Base-by-base conservation (phyloP, 1,140 invertebrate genomes). In the Trichonephila clavipes region DNA sequence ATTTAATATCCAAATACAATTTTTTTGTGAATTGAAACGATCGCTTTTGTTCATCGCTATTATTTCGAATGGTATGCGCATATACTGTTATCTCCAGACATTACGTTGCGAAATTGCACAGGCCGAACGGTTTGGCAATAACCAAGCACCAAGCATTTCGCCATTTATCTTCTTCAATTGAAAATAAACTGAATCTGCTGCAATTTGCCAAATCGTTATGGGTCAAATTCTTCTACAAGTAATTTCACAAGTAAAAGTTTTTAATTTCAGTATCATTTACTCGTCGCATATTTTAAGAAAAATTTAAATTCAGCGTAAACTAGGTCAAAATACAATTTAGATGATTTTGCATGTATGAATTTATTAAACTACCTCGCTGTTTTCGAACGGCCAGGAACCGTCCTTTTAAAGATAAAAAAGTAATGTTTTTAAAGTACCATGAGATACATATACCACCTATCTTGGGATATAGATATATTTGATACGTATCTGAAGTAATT, bases 11-110 rank as follows among this genome's bases (percentile, higher is more conserved):
- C 16, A 64, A 64, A 64, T 2, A 21, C 6, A 18, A 18, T 64
- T 64, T 64, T 62, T 19, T 19, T 2, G 18, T 19, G 16, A 64
- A 64, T 19, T 64, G 0, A 19, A 64, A 64, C 5, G 12, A 21
- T 40, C 62, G 18, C 34, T 34, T 34, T 40, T 77, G 28, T 40
- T 40, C 34, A n/a, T 69, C n/a, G 24, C n/a, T 69, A 24, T n/a
- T 18, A 18, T 77, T 16, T 34, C 28, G 28, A 34, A 19, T 34
- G 72, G 12, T 24, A 40, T 77, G 72, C 28, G 16, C 3, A 77
- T 7, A 40, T 34, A 34, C 72, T 19, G 72, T 77, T 77, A 77
- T 77, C 72, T 12, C 72, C 72, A 77, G 72, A 77, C 72, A 40
- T 77, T 77, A 40, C 72, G 72, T 77, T 18, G 72, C 14, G 6